Evolutionary conservation across 1,140 invertebrate species (phyloP), one percentile per base, ranked within the genome.

Genomic region (Scaptodrosophila lebanonensis): DNA sequence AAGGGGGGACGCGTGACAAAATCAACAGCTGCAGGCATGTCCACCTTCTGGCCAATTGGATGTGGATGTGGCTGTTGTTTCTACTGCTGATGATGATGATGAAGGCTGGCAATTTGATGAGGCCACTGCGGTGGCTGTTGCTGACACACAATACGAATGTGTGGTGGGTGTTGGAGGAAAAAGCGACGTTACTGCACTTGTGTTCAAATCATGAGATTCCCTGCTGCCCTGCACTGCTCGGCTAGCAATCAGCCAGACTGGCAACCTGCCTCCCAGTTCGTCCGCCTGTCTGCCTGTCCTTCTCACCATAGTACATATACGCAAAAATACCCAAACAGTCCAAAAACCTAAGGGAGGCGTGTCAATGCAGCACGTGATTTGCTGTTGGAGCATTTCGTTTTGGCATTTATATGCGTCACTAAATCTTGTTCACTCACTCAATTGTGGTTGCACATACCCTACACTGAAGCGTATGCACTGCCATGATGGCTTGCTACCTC

Each of bases 371-470:
- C 56, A 64, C 73, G 64, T 79, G 73, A 79, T 71, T 79, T 79
- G 73, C 68, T 58, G 51, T 63, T 62, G 67, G 51, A 79, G 73
- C 66, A 68, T 72, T 79, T 79, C 75, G 73, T 54, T 66, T 79
- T 79, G 75, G 65, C 75, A 82, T 79, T 79, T 82, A 79, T 82
- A 65, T 69, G 68, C 66, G 68, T 60, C 65, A 73, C 56, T 73
- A 79, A 79, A 79, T 79, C 69, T 73, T 82, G 65, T 61, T 69
- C 68, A 82, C 65, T 73, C 68, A 79, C 64, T 79, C 75, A 79
- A 67, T 71, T 66, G 66, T 64, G 40, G 17, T 49, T 27, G 43
- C 54, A n/a, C n/a, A n/a, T n/a, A n/a, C n/a, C n/a, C n/a, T n/a
- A n/a, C n/a, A n/a, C n/a, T n/a, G n/a, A n/a, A n/a, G n/a, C n/a